phyloP scores from a whole-genome alignment of 2,797 vertebrate species.

The Arrhamphus sclerolepis region DNA sequence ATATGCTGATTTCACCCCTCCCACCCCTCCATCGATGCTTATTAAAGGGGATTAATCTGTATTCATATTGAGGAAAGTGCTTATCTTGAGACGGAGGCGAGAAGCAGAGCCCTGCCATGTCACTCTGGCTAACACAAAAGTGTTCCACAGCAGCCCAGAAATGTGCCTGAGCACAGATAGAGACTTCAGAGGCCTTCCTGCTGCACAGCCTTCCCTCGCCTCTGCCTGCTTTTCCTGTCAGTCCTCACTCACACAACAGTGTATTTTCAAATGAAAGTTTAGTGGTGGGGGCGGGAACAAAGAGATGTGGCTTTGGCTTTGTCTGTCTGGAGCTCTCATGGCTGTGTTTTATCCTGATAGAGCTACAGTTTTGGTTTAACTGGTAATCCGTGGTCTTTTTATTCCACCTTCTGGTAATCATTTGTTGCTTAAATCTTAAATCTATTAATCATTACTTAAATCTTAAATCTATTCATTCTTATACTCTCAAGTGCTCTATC shows the following conservation, averaged over 20 bases:
- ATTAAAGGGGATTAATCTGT: slow-evolving; percentile 92
- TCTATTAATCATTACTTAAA: slow-evolving; percentile 11
- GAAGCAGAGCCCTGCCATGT: slow-evolving; percentile 60
- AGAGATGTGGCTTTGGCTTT: slow-evolving; percentile 45
- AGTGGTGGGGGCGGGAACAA: slow-evolving; percentile 56
- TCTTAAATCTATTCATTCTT: too few relatives aligned
- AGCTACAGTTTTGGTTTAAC: slow-evolving; percentile 24
- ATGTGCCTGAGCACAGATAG: slow-evolving; percentile 89
- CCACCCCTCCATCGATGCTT: slow-evolving; percentile 83
- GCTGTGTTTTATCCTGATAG: slow-evolving; percentile 36
- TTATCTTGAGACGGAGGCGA: slow-evolving; percentile 84
- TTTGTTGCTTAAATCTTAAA: slow-evolving; percentile 11
- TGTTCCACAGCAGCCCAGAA: slow-evolving; percentile 81
- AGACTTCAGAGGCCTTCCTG: slow-evolving; percentile 77
- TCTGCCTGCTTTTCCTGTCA: slow-evolving; percentile 53
- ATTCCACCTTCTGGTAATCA: slow-evolving; percentile 21
- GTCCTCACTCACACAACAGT: slow-evolving; percentile 40
- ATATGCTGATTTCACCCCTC: slow-evolving; percentile 83
- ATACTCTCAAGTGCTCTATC: too few relatives aligned
- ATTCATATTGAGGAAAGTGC: slow-evolving; percentile 86
- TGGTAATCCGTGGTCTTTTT: slow-evolving; percentile 38
- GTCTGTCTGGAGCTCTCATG: slow-evolving; percentile 31
- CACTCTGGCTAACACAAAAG: slow-evolving; percentile 85
- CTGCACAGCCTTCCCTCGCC: slow-evolving; percentile 43
- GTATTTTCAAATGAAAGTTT: slow-evolving; percentile 50